phyloP scores from a whole-genome alignment of 2,113 vertebrate species.

The Halichoerus grypus region DNA sequence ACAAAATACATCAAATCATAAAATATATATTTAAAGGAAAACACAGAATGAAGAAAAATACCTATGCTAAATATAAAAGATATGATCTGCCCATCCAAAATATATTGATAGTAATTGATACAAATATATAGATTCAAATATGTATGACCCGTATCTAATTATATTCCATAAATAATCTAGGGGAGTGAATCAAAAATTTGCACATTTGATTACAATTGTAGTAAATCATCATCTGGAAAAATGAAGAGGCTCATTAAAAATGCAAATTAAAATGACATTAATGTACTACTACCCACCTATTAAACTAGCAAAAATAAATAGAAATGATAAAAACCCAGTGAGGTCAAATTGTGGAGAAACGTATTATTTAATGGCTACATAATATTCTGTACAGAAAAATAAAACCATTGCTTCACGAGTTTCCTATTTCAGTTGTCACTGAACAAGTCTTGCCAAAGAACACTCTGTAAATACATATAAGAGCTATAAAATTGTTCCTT shows the following conservation, averaged over 20 bases:
- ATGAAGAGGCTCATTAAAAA: slow-evolving; percentile 21
- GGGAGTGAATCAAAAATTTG: slow-evolving; percentile 22
- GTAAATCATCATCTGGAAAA: neutral
- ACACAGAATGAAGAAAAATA: neutral
- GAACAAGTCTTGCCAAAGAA: neutral
- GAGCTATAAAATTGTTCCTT: neutral
- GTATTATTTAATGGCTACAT: neutral
- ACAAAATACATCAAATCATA: neutral
- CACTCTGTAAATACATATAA: neutral
- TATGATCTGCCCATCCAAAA: neutral
- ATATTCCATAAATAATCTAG: neutral
- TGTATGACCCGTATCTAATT: neutral
- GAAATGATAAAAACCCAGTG: neutral
- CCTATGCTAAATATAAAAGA: neutral
- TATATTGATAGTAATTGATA: neutral
- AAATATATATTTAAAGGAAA: slow-evolving; percentile 26
- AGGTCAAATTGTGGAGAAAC: neutral
- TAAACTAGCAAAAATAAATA: slow-evolving; percentile 35
- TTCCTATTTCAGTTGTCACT: neutral
- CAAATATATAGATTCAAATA: neutral
- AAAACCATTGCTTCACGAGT: neutral
- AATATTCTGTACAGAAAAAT: neutral
- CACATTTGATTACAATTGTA: neutral
- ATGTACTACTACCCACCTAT: neutral
- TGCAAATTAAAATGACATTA: neutral